phyloP scores from a whole-genome alignment of 2,113 vertebrate genomes.

The Helogale parvula region DNA sequence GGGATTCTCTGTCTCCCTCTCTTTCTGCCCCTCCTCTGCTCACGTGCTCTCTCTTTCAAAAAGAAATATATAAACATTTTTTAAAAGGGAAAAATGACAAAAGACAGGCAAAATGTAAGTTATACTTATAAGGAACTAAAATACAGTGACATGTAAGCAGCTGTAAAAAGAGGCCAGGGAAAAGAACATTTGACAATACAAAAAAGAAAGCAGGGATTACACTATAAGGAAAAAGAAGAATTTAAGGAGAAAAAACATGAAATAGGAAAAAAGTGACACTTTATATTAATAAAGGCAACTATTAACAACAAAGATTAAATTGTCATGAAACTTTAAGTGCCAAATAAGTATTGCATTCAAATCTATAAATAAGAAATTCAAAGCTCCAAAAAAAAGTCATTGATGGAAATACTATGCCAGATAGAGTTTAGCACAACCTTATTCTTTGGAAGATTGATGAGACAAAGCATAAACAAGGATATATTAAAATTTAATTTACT shows the following conservation, averaged over 20 bases:
- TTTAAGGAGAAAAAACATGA: conserved; percentile 1
- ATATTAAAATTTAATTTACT: conserved; percentile 4
- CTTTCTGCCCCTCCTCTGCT: background rate
- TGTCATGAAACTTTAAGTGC: background rate
- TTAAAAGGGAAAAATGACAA: background rate
- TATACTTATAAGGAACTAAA: conserved; percentile 32
- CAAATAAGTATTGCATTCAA: conserved; percentile 11
- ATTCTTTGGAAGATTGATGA: background rate
- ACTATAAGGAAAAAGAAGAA: background rate
- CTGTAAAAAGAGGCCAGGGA: background rate
- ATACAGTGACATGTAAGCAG: conserved; percentile 17
- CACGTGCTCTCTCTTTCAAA: background rate
- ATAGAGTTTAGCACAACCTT: background rate
- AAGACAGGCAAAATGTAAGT: conserved; percentile 32
- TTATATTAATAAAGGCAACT: background rate
- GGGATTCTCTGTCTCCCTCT: background rate
- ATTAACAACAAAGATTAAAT: background rate
- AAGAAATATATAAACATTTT: background rate
- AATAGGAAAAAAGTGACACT: background rate
- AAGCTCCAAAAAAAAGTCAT: background rate
- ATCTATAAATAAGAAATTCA: conserved; percentile 13
- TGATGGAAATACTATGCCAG: background rate
- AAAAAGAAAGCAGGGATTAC: conserved; percentile 12
- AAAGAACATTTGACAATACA: background rate
- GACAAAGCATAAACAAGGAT: conserved; percentile 26